Evolutionary conservation across 2,797 vertebrate species (phyloP).

Genomic region (Pangasius macronema): DNA sequence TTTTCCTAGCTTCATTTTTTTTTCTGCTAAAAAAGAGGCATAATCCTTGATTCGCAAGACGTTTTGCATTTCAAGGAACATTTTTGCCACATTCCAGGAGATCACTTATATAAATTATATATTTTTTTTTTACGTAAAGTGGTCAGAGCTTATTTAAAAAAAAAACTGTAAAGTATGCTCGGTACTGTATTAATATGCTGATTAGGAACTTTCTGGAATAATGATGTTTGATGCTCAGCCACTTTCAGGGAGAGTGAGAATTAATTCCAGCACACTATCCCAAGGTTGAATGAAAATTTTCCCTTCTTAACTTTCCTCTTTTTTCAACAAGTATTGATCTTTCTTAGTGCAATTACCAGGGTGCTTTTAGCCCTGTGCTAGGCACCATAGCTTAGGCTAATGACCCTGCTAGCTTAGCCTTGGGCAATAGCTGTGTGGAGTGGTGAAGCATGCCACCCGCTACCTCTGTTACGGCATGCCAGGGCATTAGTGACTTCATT

Average conservation of each 20-base stretch:
- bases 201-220: slow-evolving; percentile 74
- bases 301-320: slow-evolving; percentile 41
- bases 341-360: slow-evolving; percentile 62
- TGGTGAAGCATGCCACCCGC: slow-evolving; percentile 70
- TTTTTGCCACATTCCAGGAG: slow-evolving; percentile 69
- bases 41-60: slow-evolving; percentile 80
- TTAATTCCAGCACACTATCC: slow-evolving; percentile 59
- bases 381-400: slow-evolving; percentile 68
- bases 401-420: slow-evolving; percentile 62
- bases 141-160: slow-evolving; percentile 67
- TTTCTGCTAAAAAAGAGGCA: slow-evolving; percentile 70
- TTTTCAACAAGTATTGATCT: slow-evolving; percentile 67
- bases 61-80: slow-evolving; percentile 83
- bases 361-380: slow-evolving; percentile 59
- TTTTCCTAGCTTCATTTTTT: slow-evolving; percentile 70
- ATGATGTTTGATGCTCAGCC: slow-evolving; percentile 68
- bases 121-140: slow-evolving; percentile 66
- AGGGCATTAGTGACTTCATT: slow-evolving; percentile 79
- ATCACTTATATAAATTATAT: slow-evolving; percentile 77
- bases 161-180: slow-evolving; percentile 51
- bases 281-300: slow-evolving; percentile 52
- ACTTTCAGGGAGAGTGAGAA: slow-evolving; percentile 59
- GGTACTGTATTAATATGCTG: slow-evolving; percentile 73
- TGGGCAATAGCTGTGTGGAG: slow-evolving; percentile 64
- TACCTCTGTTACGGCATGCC: slow-evolving; percentile 74